phyloP scores from a whole-genome alignment of 2,888 invertebrate species.

The Ectemnius continuus region DNA sequence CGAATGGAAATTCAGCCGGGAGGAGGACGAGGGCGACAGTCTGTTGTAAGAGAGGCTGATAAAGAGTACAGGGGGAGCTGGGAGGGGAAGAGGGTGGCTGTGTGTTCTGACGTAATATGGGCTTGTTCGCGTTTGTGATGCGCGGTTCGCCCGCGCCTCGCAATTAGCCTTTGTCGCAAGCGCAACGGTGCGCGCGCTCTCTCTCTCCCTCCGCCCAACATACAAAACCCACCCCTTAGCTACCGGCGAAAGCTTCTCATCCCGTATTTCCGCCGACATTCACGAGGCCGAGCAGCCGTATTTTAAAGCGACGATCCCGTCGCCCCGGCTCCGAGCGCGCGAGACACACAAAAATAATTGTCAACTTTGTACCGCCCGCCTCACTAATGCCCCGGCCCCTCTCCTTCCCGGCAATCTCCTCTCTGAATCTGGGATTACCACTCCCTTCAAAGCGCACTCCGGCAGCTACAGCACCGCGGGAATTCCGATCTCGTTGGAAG shows the following conservation, averaged over 20 bases:
- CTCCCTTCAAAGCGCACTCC: not conserved
- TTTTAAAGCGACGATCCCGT: conserved; percentile 41
- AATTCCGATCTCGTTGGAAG: no score
- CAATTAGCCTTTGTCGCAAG: conserved; percentile 77
- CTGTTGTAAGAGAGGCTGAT: conserved; percentile 20
- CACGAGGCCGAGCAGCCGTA: no score
- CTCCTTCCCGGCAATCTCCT: not conserved
- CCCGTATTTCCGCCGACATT: no score
- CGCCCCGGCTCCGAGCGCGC: conserved; percentile 26
- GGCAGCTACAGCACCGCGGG: no score
- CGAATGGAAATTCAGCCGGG: conserved; percentile 23
- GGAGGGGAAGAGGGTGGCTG: conserved; percentile 34
- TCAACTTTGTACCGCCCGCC: conserved; percentile 39
- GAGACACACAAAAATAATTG: conserved; percentile 61
- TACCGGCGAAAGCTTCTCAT: no score
- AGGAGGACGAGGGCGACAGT: conserved; percentile 23
- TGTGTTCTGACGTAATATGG: conserved; percentile 74
- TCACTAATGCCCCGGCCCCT: conserved; percentile 6
- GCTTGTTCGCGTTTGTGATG: conserved; percentile 71
- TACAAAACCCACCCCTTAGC: no score
- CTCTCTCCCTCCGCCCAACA: conserved; percentile 31
- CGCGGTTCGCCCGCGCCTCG: conserved; percentile 70
- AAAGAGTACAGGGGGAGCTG: conserved; percentile 19
- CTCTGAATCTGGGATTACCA: conserved; percentile 10
- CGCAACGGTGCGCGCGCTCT: conserved; percentile 30